A percentile compares a stretch with the other conserved stretches of the same genome.
Evolutionary conservation across 2,113 vertebrate genomes (phyloP).

Genomic region (pig (Sus scrofa)): DNA sequence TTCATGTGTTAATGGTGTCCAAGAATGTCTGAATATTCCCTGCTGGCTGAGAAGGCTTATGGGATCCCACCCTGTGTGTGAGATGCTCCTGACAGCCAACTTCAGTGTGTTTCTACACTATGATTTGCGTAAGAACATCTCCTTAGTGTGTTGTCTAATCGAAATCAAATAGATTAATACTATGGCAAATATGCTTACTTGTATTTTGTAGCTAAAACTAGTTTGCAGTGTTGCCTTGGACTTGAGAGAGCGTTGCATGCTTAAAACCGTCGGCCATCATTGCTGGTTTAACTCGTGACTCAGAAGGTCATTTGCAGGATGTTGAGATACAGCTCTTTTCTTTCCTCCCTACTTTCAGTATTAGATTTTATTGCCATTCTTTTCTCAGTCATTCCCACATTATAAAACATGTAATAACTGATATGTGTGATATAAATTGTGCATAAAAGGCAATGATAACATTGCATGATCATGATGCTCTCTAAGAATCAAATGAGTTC

Average conservation of each 20-base stretch:
- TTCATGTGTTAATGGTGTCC: neutral
- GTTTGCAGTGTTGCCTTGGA: neutral
- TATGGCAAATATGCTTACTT: neutral
- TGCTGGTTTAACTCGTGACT: neutral
- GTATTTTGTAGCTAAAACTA: neutral
- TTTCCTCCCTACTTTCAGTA: neutral
- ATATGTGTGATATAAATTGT: neutral
- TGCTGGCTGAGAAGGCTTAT: neutral
- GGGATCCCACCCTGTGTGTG: accelerated
- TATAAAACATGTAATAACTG: neutral
- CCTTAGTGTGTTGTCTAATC: neutral
- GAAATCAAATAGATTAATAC: neutral
- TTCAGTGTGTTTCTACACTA: neutral
- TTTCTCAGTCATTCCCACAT: neutral
- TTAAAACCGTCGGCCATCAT: neutral
- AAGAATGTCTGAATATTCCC: neutral
- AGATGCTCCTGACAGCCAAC: neutral
- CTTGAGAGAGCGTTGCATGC: neutral
- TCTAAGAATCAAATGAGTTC: neutral
- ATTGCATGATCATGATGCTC: neutral
- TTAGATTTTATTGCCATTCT: neutral
- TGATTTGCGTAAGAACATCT: neutral
- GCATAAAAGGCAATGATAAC: constrained; percentile 4
- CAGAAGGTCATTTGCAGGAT: neutral
- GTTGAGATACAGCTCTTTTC: neutral